Base-by-base conservation (phyloP, 2,888 invertebrate genomes). In the Brachycybe producta region DNA sequence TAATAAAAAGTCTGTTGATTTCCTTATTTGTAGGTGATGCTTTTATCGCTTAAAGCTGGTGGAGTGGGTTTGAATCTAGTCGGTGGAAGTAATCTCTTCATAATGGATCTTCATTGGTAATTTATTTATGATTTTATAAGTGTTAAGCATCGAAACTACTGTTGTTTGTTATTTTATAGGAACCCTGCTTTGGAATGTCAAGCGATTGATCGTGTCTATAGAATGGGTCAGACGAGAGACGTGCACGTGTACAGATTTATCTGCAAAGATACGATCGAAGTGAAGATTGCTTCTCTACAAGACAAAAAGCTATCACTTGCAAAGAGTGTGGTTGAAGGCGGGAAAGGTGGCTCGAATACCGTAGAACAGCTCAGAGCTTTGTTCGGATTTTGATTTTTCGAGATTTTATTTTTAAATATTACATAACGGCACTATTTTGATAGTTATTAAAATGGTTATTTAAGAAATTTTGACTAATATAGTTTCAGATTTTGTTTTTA, bases 161-260 rank as follows among this genome's bases (percentile, higher is more conserved):
- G 15, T 27, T n/a, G 44, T 19, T 46, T 48, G 15, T 43, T 43
- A 44, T 44, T 26, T 19, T 56, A 17, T 41, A 68, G 67, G 71
- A 97, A 95, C 74, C 95, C 95, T 0, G 92, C 94, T 62, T 69
- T 95, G 40, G 95, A 97, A 68, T 75, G 80, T 38, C 95, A 95
- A 67, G 95, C 94, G 0, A 87, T 86, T 69, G 95, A 95, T 70
- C 74, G 95, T 54, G 81, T 95, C 54, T 91, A 92, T 69, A 60
- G 94, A 53, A 80, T 94, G 55, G 94, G 94, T 0, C 95, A 95
- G 66, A 76, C 67, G 42, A 84, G 82, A 61, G 67, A 76, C 58
- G 91, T 92, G 0, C 73, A 75, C 59, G 78, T 94, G 44, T 85
- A 90, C 67, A 84, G 85, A 63, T 83, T 92, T 64, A 75, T 94